Evolutionary conservation across 1,140 invertebrate genomes (phyloP).

Genomic region (Diabrotica undecimpunctata): DNA sequence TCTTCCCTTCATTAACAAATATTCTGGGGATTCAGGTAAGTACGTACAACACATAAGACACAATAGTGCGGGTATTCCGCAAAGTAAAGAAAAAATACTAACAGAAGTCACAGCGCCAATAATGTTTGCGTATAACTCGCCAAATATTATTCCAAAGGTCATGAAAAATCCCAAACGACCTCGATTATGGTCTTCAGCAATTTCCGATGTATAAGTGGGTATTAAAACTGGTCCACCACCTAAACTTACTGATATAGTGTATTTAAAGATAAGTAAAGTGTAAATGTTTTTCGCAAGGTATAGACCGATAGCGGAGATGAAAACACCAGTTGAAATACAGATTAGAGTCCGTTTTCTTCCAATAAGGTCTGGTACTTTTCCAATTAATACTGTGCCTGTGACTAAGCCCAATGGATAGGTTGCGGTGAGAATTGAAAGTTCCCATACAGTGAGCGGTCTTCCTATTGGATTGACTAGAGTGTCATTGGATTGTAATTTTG

Average conservation of each 20-base stretch:
- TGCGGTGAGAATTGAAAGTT: constrained; percentile 77
- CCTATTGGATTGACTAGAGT: constrained; percentile 38
- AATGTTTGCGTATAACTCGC: constrained; percentile 48
- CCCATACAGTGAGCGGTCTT: constrained; percentile 44
- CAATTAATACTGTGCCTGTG: constrained; percentile 34
- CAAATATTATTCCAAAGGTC: constrained; percentile 48
- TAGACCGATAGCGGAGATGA: constrained; percentile 44
- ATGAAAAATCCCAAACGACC: constrained; percentile 57
- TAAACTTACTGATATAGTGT: constrained; percentile 47
- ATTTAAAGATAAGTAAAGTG: constrained; percentile 44
- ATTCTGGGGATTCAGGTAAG: constrained; percentile 81
- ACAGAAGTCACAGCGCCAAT: constrained; percentile 61
- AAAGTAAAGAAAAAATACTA: constrained; percentile 60
- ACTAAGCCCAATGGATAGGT: constrained; percentile 73
- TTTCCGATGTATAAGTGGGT: constrained; percentile 52
- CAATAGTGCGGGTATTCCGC: constrained; percentile 57
- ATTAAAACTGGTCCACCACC: constrained; percentile 50
- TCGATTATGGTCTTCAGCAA: constrained; percentile 45
- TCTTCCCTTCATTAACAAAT: constrained; percentile 56
- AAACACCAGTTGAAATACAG: constrained; percentile 42
- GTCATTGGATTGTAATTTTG: constrained; percentile 50
- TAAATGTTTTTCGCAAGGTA: constrained; percentile 43
- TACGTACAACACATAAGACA: constrained; percentile 66
- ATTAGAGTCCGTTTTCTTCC: constrained; percentile 49
- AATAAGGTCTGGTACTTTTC: constrained; percentile 25